Evolutionary conservation across 1,140 invertebrate species (phyloP), one percentile per base, ranked within the genome.

Genomic region (Meteorus sp.): DNA sequence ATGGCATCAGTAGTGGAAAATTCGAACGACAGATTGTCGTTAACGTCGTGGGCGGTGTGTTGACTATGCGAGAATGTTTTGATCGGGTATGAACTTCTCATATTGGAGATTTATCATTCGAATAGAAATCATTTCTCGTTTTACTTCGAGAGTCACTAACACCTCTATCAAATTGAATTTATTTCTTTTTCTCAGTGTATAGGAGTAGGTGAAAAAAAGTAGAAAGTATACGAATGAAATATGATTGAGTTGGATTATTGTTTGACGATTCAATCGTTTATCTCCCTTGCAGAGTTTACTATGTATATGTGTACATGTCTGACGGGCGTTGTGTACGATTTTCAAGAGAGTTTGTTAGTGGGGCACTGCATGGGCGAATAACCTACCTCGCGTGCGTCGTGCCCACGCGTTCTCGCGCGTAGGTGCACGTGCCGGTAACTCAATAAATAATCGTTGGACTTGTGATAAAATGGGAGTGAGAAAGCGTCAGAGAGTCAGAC

Each of bases 371-470:
- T 58, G 62, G 56, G 66, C 56, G 62, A 33, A n/a, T n/a, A n/a
- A n/a, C n/a, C n/a, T n/a, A 62, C 41, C 48, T 47, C 39, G 52
- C 52, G 58, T 56, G 60, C 62, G 62, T 43, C 55, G 44, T 63
- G 50, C 61, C 61, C 52, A 63, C 61, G 56, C 61, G 44, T 13
- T 39, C 11, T 25, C 9, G 31, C 44, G 59, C 59, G 59, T 60
- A 60, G 59, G 59, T 60, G 45, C 53, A 56, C 44, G 51, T 55
- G 53, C 45, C 37, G 37, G 43, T 56, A 43, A 56, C 20, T 56
- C 56, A 20, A 60, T 51, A 56, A 55, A 60, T 55, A 50, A 60
- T 55, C 33, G 7, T 15, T 13, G 8, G 35, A 59, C 56, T 68
- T 1, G n/a, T 19, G 17, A 56, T 20, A 20, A 50, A 50, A 43